Base-by-base conservation (phyloP, 2,797 vertebrate species). In the Enoplosus armatus region DNA sequence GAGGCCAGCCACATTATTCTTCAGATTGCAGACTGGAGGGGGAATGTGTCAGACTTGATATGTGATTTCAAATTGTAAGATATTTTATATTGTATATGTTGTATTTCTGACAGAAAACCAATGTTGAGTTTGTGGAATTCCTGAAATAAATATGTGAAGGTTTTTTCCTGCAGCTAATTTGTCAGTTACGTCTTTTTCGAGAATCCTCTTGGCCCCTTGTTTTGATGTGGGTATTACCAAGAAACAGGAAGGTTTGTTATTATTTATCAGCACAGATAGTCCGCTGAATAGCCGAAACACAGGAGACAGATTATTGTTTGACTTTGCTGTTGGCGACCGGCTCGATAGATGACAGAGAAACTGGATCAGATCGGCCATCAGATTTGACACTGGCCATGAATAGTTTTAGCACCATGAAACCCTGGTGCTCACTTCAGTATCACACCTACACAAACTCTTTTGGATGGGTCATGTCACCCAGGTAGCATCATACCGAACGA, bases 61-160 rank as follows among this genome's bases (percentile, higher is more conserved):
- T 89, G 79, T 77, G 70, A 85, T 83, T 92, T 79, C 18, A 86
- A 85, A 85, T 75, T 48, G 63, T 74, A 84, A 63, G 56, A 82
- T 85, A 87, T 86, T 86, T 73, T 79, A 79, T 59, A 5, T 27
- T 20, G 29, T 26, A 48, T 20, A 26, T 59, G 8, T 47, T 35
- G 29, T n/a, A 14, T 90, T 83, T 84, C 66, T 75, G 62, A 72
- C 53, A 80, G 24, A 86, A n/a, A 87, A 73, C 61, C 82, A 80
- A 85, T 85, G 72, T 61, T 65, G 35, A 51, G 50, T 80, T 82
- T 82, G 80, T 75, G 53, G 29, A 72, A 63, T 79, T 72, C 47
- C 56, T 77, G 48, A 72, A 70, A 82, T 51, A 85, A 79, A 71
- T 59, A 37, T 66, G 51, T 71, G 33, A 10, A 9, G 8, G 0